Evolutionary conservation across 2,113 vertebrate species (phyloP), one percentile per base, ranked within the genome.

Genomic region (Burhinus oedicnemus): DNA sequence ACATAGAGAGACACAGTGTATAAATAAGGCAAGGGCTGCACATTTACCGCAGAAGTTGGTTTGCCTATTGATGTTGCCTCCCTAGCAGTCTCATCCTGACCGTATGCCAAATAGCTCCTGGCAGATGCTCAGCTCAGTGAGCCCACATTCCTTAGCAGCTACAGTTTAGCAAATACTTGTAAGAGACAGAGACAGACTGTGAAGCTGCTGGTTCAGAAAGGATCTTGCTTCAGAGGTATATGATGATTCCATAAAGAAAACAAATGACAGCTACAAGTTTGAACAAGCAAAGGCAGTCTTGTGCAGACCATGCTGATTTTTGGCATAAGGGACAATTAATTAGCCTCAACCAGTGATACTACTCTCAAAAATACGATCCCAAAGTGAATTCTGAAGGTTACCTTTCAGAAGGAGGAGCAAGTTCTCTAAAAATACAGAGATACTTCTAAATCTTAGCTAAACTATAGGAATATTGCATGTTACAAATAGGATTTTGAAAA

Each of bases 121-220:
- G 94, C 96, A 96, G 77, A 95, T 93, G 91, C 83, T 95, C 81
- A 54, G 61, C 83, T 91, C 94, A 79, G 80, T 38, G 21, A 96
- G 83, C 70, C 61, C 36, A 54, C 77, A 54, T 62, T 94, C 87
- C 83, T 89, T 40, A 92, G 74, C 74, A 95, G 90, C 74, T 65
- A 95, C 77, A 79, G 83, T 92, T 96, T 90, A 95, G 74, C 40
- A 85, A 91, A 89, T 71, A 54, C 72, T 76, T 92, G 54, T 75
- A 79, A 89, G 74, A 93, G 65, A 61, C 61, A 79, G 80, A 91
- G 78, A 92, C 86, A 91, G 80, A 16, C 89, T 92, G 87, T 69
- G 91, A 93, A 91, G 61, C 70, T 69, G 25, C 16, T 95, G 80
- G n/a, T 82, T 97, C 90, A 91, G 77, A 87, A 89, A 82, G 38